phyloP scores from a whole-genome alignment of 2,797 vertebrate genomes.

The Platyrinchus mystaceus region DNA sequence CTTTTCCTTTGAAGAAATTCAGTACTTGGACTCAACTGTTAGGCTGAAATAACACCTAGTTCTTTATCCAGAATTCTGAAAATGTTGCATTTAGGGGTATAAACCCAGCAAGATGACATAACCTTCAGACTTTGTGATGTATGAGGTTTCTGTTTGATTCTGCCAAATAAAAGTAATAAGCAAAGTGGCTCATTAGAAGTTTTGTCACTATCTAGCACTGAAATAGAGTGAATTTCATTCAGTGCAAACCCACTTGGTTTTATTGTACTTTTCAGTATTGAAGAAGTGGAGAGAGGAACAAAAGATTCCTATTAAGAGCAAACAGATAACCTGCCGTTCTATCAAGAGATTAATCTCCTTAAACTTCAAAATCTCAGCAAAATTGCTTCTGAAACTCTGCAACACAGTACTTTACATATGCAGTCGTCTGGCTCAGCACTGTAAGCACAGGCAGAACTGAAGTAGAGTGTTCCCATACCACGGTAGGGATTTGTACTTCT shows the following conservation, averaged over 20 bases:
- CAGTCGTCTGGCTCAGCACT: neutral
- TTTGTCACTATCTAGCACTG: neutral
- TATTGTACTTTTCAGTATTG: neutral
- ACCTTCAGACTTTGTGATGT: neutral
- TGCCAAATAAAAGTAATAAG: conserved; percentile 3
- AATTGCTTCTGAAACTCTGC: neutral
- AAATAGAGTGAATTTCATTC: neutral
- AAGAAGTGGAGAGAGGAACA: neutral
- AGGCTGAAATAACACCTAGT: neutral
- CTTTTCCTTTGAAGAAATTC: neutral
- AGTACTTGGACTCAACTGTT: neutral
- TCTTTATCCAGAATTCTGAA: neutral
- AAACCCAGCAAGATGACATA: neutral
- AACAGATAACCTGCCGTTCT: neutral
- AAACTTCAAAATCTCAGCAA: neutral
- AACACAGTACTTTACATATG: neutral
- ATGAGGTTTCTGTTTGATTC: neutral
- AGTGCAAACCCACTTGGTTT: neutral
- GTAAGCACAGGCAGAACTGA: neutral
- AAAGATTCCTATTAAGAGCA: conserved; percentile 10
- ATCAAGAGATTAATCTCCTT: conserved; percentile 11
- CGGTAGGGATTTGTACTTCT: neutral
- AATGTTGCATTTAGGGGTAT: neutral
- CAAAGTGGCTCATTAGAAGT: conserved; percentile 15
- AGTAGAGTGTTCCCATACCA: neutral